Base-by-base conservation (phyloP, 2,888 invertebrate species). In the Lordiphosa andalusiaca region DNA sequence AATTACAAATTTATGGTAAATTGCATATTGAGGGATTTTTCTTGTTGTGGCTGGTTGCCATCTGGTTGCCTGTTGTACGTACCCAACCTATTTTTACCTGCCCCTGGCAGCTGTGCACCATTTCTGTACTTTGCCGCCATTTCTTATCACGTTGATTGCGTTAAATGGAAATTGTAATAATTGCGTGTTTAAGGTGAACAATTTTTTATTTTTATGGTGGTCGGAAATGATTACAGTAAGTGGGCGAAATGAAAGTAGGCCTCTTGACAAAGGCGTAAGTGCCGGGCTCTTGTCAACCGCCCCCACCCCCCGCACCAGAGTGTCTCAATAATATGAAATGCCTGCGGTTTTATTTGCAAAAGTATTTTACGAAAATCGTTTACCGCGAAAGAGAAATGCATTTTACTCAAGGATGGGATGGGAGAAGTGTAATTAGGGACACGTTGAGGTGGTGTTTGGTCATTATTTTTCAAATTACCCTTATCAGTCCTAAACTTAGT, bases 1-100 rank as follows among this genome's bases (percentile, higher is more conserved):
- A 84, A 86, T 84, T 78, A 75, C 75, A 72, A 78, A 75, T 86
- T 82, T 86, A 84, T 83, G 80, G 86, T 71, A 75, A 84, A 78
- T 82, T 77, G 84, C 84, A 85, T 82, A 85, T 82, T 82, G 78
- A 73, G 66, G 71, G 57, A 75, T 85, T 75, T 84, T 71, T 62
- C 58, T 60, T 49, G 59, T 58, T 42, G 39, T 40, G 2, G 7
- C 25, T 35, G 30, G 41, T 38, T 67, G 53, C 73, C 66, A 75
- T 65, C 75, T 78, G 80, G 53, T 55, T 30, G 9, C 36, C 30
- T 47, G 42, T 55, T 56, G 69, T 65, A 30, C 23, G 12, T 13
- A 5, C 9, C 21, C 37, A 30, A 7, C 25, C 25, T 23, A 12
- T 39, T 39, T 55, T 46, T 53, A 63, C 47, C 55, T 73, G 48